Evolutionary conservation across 2,888 invertebrate genomes (phyloP), one percentile per base, ranked within the genome.

Genomic region (Lasioglossum marginatum): DNA sequence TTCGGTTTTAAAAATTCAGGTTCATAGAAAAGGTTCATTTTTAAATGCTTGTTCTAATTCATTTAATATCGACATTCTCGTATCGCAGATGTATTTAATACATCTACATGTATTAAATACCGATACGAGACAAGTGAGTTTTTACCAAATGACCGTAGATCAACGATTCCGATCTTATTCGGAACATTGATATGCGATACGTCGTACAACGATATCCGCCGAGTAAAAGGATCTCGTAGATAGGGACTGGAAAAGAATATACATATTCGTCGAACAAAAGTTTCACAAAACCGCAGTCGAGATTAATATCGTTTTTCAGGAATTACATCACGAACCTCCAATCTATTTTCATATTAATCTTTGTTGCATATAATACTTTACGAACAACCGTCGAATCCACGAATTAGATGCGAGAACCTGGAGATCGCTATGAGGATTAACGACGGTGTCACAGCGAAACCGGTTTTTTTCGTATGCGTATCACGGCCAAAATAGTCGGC

Each of bases 161-260:
- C 31, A 31, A 27, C 14, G 14, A 16, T 31, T 31, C 31, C 0
- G 14, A 14, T 75, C 45, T 60, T 48, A 40, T 74, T 63, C 31
- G 45, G 71, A 75, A 57, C 48, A 57, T 3, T 37, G 84, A 85
- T 14, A 79, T 34, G n/a, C 52, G 52, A 79, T 79, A 85, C 57
- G 57, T 37, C 34, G 37, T 34, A 60, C n/a, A 31, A 79, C 43
- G 78, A 84, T 71, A 85, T 85, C 70, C 23, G 57, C 52, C 34
- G 71, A 78, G 84, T 84, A 84, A 84, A 84, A 85, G 84, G 84
- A 84, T 84, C 84, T 84, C 75, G 71, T 71, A 74, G 79, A 52
- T 74, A 79, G 63, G 66, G 73, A 57, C 72, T 77, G 31, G 45
- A 84, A 79, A 85, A 79, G 63, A 85, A 85, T 45, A 74, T 84